These are phyloP conservation scores for Syritta pipiens DNA, from an alignment of 2,888 invertebrate species.

Conservation along the genomic window DNA sequence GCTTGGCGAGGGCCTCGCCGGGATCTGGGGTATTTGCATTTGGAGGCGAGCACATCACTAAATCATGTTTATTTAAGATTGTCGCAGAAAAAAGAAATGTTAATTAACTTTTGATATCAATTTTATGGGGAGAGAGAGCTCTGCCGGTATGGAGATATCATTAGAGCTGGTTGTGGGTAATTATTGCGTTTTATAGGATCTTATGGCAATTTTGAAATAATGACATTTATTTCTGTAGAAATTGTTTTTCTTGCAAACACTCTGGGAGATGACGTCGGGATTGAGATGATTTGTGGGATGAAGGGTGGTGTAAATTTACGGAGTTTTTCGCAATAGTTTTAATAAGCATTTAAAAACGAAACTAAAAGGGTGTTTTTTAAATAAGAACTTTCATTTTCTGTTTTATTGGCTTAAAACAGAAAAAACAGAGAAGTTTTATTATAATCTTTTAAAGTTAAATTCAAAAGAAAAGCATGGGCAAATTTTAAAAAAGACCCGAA, in stretches of 20 bases:
- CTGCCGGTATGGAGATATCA: slow-evolving; percentile 13
- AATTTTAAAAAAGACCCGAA: not conserved
- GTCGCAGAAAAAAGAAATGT: slow-evolving; percentile 23
- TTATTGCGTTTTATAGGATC: slow-evolving; percentile 12
- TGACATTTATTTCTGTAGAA: slow-evolving; percentile 2
- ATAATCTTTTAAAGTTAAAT: not conserved
- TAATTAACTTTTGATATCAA: slow-evolving; percentile 33
- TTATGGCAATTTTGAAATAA: slow-evolving; percentile 26
- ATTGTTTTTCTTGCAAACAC: slow-evolving; percentile 2
- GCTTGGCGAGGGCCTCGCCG: slow-evolving; percentile 1
- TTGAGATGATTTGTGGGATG: too few relatives aligned
- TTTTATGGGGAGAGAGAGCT: not conserved
- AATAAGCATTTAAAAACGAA: too few relatives aligned
- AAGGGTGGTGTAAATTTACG: too few relatives aligned
- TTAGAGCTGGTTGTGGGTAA: slow-evolving; percentile 6
- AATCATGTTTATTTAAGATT: slow-evolving; percentile 50
- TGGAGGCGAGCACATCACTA: slow-evolving; percentile 41
- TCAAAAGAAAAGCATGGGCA: not conserved
- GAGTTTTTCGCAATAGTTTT: too few relatives aligned
- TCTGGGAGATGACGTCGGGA: not conserved
- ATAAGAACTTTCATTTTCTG: not conserved
- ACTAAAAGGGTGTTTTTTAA: too few relatives aligned
- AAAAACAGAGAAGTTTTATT: not conserved
- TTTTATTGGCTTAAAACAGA: not conserved
- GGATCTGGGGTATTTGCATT: not conserved